Percentiles rank a stretch among this genome's conserved stretches.
Evolutionary conservation across 2,113 vertebrate genomes (phyloP).

Genomic region (Ivindomyrus marchei): DNA sequence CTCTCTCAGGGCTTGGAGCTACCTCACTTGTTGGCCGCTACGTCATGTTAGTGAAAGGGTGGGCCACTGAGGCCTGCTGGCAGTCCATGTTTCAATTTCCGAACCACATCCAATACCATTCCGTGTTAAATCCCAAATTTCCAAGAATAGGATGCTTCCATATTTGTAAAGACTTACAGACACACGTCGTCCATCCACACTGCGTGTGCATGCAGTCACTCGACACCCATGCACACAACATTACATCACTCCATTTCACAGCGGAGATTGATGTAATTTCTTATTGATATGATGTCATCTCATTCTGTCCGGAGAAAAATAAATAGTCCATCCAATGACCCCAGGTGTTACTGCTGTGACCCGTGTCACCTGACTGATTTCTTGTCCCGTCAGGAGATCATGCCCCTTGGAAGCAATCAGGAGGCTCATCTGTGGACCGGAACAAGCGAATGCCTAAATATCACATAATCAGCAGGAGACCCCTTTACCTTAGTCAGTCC

Average conservation of each 20-base stretch:
- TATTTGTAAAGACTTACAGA: slow-evolving; percentile 8
- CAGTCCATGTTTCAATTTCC: background rate
- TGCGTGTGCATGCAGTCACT: background rate
- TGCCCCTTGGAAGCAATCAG: background rate
- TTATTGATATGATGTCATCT: background rate
- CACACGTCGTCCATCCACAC: slow-evolving; percentile 22
- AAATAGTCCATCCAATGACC: background rate
- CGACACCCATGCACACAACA: background rate
- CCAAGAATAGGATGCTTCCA: background rate
- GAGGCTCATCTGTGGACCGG: background rate
- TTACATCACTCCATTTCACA: background rate
- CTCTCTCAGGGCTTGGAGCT: background rate
- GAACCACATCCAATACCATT: background rate
- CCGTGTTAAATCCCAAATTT: background rate
- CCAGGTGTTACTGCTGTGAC: background rate
- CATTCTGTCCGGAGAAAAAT: background rate
- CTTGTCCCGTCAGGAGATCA: background rate
- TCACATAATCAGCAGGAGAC: background rate
- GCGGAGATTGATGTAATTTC: background rate
- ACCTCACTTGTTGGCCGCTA: background rate
- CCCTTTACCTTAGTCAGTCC: background rate
- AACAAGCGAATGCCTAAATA: background rate
- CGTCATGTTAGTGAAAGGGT: background rate
- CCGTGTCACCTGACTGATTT: background rate
- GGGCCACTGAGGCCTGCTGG: too few species aligned